A percentile compares a stretch with the other conserved stretches of the same genome.
phyloP scores from a whole-genome alignment of 2,888 invertebrate genomes.

The Clivina fossor region DNA sequence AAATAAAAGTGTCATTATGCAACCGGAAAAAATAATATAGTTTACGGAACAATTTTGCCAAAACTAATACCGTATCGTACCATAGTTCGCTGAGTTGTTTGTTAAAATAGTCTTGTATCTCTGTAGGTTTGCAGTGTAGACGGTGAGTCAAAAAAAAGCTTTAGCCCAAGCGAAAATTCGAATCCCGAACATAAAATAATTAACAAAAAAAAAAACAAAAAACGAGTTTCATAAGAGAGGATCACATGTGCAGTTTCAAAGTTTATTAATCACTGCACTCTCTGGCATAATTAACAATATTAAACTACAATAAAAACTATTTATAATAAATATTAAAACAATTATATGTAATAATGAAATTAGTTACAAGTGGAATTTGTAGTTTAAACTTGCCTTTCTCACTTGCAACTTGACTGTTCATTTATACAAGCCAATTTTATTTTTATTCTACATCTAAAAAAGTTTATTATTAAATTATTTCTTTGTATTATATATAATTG shows the following conservation, averaged over 20 bases:
- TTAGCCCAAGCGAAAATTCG: slow-evolving; percentile 33
- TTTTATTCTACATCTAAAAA: too few relatives aligned
- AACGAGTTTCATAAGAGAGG: slow-evolving; percentile 34
- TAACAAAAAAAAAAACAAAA: too few relatives aligned
- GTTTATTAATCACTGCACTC: slow-evolving; percentile 35
- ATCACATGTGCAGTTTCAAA: slow-evolving; percentile 26
- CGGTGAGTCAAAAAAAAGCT: slow-evolving; percentile 36
- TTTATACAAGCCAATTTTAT: too few relatives aligned
- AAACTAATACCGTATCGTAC: slow-evolving; percentile 29
- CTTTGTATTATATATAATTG: too few relatives aligned
- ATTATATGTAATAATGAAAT: too few relatives aligned
- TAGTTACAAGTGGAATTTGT: too few relatives aligned
- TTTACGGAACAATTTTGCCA: slow-evolving; percentile 29
- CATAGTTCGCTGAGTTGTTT: slow-evolving; percentile 34
- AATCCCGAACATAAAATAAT: slow-evolving; percentile 26
- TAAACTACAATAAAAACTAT: slow-evolving; percentile 5
- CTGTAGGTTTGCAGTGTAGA: slow-evolving; percentile 35
- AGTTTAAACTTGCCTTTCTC: too few relatives aligned
- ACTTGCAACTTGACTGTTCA: too few relatives aligned
- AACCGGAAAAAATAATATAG: too few relatives aligned
- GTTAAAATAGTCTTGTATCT: slow-evolving; percentile 34
- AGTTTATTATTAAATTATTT: too few relatives aligned
- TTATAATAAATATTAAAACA: slow-evolving; percentile 19
- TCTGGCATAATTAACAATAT: slow-evolving; percentile 11
- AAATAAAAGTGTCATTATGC: too few relatives aligned